A percentile compares a stretch with the other conserved stretches of the same genome.
phyloP scores from a whole-genome alignment of 2,113 vertebrate species.

The Oncorhynchus kisutch region DNA sequence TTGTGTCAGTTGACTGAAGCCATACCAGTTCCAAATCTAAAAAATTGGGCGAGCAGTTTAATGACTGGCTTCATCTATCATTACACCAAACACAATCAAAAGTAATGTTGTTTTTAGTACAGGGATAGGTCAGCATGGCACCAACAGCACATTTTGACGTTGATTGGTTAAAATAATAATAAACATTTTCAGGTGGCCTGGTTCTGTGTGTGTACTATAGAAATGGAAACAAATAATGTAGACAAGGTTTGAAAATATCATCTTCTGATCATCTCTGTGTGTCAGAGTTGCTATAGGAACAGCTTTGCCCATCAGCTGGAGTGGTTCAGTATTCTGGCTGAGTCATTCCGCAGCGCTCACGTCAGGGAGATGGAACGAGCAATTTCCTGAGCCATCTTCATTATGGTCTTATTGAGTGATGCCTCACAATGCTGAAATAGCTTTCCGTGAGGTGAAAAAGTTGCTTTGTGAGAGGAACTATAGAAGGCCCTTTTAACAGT shows the following conservation, averaged over 20 bases:
- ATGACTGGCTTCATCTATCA: no score
- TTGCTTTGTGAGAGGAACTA: not conserved
- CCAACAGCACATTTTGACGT: no score
- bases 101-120: no score
- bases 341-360: slow-evolving; percentile 1
- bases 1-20: not conserved
- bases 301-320: not conserved
- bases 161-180: no score
- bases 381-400: slow-evolving; percentile 34
- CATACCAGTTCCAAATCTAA: not conserved
- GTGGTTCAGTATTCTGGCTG: slow-evolving; percentile 6
- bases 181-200: not conserved
- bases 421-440: slow-evolving; percentile 13
- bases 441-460: not conserved
- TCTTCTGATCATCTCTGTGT: not conserved
- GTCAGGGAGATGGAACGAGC: slow-evolving; percentile 7
- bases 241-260: slow-evolving; percentile 1
- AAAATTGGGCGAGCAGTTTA: no score
- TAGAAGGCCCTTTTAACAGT: not conserved
- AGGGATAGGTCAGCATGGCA: no score
- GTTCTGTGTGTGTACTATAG: slow-evolving; percentile 9
- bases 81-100: no score
- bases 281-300: slow-evolving; percentile 27
- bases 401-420: slow-evolving; percentile 25
- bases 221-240: not conserved